These are phyloP conservation scores for Mus spretus DNA, from an alignment of 2,797 vertebrate genomes.

Conservation along the genomic window DNA sequence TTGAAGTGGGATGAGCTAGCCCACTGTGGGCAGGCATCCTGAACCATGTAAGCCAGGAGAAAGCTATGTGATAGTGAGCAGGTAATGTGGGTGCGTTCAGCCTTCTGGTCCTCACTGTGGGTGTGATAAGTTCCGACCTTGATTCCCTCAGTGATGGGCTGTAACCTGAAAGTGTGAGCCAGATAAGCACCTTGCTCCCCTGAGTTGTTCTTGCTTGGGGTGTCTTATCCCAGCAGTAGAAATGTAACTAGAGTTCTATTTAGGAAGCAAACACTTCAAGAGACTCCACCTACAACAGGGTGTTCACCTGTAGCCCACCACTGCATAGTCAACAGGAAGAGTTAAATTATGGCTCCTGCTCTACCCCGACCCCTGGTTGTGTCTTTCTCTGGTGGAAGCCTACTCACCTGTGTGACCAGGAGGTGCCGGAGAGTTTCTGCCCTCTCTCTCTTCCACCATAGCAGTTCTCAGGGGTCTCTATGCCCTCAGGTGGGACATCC, in stretches of 20 bases:
- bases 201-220: not conserved
- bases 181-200: not conserved
- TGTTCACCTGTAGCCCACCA: not conserved
- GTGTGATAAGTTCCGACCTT: not conserved
- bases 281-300: accelerated
- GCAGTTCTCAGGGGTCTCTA: not conserved
- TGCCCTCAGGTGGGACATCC: not conserved
- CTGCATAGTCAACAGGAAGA: no score
- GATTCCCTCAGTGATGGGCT: not conserved
- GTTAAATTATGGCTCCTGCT: not conserved
- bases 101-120: not conserved
- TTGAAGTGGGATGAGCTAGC: not conserved
- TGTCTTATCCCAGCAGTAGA: not conserved
- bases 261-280: not conserved
- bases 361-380: not conserved
- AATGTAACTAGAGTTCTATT: not conserved
- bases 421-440: no score
- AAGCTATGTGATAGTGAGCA: not conserved
- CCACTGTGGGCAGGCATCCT: not conserved
- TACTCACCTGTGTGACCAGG: not conserved
- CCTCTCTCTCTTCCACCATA: not conserved
- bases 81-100: accelerated
- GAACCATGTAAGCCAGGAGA: not conserved
- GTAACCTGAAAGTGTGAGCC: not conserved
- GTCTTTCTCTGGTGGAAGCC: not conserved